A percentile compares a stretch with the other conserved stretches of the same genome.
Conservation (phyloP, 2,797 vertebrate genomes). For the Sebastolobus altivelis region DNA sequence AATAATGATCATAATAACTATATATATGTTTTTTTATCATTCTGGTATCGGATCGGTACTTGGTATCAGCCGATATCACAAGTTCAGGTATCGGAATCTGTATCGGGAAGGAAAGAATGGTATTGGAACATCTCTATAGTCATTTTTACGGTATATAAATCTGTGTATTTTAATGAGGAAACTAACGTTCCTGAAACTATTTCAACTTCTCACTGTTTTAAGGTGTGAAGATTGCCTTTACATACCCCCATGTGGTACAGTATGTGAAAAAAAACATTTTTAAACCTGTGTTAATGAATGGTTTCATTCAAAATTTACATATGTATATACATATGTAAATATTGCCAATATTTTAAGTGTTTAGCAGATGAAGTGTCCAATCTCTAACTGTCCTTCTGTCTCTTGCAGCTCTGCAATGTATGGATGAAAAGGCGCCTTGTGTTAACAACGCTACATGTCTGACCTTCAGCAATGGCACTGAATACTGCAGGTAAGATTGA, state of each 20-base stretch:
- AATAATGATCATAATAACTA: no score
- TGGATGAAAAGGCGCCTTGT: conserved; percentile 90
- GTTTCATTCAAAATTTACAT: not conserved
- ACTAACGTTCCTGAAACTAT: not conserved
- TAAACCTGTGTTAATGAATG: not conserved
- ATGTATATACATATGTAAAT: not conserved
- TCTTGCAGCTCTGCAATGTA: conserved; percentile 93
- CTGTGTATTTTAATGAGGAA: conserved; percentile 3
- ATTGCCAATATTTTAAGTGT: not conserved
- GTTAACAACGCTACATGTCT: conserved; percentile 92
- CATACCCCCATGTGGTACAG: not conserved
- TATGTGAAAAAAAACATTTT: not conserved
- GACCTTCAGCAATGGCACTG: conserved; percentile 90
- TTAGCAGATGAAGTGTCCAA: not conserved
- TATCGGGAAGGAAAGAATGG: no score
- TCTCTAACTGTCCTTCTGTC: conserved; percentile 55
- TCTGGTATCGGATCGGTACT: no score
- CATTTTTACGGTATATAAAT: not conserved
- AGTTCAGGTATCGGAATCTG: no score
- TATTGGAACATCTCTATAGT: not conserved
- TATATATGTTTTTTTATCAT: no score
- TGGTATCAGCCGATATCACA: no score
- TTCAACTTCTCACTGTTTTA: not conserved
- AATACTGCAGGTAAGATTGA: conserved; percentile 92
- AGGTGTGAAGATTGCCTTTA: not conserved